These are phyloP conservation scores for Eira barbara DNA, from an alignment of 2,113 vertebrate species.

Conservation along the genomic window DNA sequence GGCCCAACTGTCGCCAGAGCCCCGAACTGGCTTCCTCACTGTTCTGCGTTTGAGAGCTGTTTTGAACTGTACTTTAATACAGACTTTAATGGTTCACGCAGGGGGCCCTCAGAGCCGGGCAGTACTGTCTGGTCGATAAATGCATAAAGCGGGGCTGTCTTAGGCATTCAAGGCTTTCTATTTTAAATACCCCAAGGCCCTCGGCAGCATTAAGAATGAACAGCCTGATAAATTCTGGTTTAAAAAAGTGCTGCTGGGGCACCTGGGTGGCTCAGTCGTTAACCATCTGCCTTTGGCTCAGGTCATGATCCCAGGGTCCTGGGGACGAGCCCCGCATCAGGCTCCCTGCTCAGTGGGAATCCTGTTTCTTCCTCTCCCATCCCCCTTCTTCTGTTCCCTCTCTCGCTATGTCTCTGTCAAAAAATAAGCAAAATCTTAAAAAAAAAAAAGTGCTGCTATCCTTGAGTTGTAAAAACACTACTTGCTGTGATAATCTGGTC, in stretches of 20 bases:
- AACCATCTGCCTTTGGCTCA: too few species aligned
- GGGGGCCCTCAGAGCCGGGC: background rate
- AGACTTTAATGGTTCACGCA: conserved; percentile 22
- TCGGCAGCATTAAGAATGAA: background rate
- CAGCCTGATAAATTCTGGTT: conserved; percentile 38
- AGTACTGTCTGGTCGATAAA: background rate
- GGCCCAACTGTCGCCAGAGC: accelerated
- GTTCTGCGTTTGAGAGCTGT: background rate
- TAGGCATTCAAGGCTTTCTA: background rate
- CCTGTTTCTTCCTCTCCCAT: too few species aligned
- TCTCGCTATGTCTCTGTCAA: too few species aligned
- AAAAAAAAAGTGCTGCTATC: background rate
- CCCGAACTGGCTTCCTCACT: background rate
- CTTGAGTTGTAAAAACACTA: conserved; percentile 10
- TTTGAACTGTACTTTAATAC: conserved; percentile 34
- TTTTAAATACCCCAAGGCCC: conserved; percentile 24
- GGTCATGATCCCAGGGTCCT: too few species aligned
- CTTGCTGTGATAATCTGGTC: background rate
- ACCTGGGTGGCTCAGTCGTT: too few species aligned
- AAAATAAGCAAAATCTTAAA: too few species aligned
- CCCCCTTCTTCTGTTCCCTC: too few species aligned
- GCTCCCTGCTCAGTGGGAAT: too few species aligned
- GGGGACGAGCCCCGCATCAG: too few species aligned
- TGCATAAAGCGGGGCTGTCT: background rate
- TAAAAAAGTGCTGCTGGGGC: background rate